Percentiles rank a stretch among this genome's conserved stretches.
These are phyloP conservation scores for Raja brachyura DNA, from an alignment of 2,113 vertebrate species.

Conservation along the genomic window DNA sequence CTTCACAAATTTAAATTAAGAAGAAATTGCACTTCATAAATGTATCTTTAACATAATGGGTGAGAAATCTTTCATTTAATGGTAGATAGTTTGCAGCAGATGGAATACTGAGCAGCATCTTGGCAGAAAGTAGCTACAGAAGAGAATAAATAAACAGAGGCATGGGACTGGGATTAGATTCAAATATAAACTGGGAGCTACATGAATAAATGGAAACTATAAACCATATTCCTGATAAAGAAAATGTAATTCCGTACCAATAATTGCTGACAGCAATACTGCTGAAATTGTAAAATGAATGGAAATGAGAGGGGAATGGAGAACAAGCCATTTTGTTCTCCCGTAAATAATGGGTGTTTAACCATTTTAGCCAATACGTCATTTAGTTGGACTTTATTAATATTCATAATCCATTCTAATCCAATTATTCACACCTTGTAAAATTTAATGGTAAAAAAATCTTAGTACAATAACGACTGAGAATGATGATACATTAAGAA, in stretches of 20 bases:
- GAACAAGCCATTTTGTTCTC: too few species aligned
- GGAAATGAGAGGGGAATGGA: too few species aligned
- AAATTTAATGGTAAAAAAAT: not conserved
- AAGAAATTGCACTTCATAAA: not conserved
- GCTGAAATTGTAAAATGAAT: not conserved
- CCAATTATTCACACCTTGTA: not conserved
- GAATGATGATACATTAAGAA: not conserved
- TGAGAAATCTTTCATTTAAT: not conserved
- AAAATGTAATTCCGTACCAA: not conserved
- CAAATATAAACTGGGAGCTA: not conserved
- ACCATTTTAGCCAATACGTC: not conserved
- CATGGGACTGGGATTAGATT: slow-evolving; percentile 1
- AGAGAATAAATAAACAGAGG: not conserved
- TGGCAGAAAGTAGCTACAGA: not conserved
- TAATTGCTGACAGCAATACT: not conserved
- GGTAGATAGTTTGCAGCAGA: not conserved
- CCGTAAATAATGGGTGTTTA: not conserved
- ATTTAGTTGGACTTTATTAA: not conserved
- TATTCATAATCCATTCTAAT: not conserved
- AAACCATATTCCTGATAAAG: not conserved
- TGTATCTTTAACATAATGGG: not conserved
- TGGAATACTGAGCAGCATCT: not conserved
- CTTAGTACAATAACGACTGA: not conserved
- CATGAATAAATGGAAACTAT: not conserved
- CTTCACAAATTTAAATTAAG: too few species aligned